Conservation (phyloP, 2,888 invertebrate genomes). For the Tetragonula carbonaria region DNA sequence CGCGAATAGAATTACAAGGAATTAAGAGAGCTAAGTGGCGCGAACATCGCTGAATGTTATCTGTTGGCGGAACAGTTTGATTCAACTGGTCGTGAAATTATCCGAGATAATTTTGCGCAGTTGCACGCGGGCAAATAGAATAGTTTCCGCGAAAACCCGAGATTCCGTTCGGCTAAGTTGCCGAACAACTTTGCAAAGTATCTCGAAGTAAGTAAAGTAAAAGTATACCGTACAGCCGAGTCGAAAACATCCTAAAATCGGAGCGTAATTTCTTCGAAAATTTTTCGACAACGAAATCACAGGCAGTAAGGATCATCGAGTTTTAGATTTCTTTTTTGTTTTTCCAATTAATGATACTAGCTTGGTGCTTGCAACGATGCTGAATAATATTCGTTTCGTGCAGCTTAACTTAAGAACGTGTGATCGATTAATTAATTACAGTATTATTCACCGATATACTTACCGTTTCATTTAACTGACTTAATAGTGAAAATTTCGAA, state of each 20-base stretch:
- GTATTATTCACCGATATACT: too few relatives aligned
- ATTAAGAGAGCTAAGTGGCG: neutral
- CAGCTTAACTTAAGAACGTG: neutral
- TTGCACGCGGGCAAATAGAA: constrained; percentile 32
- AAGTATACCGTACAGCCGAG: constrained; percentile 24
- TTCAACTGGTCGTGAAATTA: constrained; percentile 7
- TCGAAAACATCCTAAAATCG: constrained; percentile 21
- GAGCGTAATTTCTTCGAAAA: neutral
- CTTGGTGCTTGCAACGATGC: neutral
- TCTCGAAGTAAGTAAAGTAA: constrained; percentile 33
- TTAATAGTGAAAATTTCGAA: too few relatives aligned
- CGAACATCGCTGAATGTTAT: neutral
- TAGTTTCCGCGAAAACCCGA: constrained; percentile 33
- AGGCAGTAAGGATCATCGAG: neutral
- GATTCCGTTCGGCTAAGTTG: constrained; percentile 29
- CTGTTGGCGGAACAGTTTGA: neutral
- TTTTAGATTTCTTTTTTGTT: neutral
- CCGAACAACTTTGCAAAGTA: constrained; percentile 43
- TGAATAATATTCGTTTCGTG: neutral
- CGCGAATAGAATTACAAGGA: neutral
- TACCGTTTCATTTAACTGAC: too few relatives aligned
- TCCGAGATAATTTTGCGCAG: constrained; percentile 16
- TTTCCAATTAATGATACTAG: too few relatives aligned
- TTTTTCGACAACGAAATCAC: neutral
- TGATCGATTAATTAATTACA: neutral